phyloP scores from a whole-genome alignment of 37 sponge, comb jelly and placozoan species.

The Hormiphora californensis region DNA sequence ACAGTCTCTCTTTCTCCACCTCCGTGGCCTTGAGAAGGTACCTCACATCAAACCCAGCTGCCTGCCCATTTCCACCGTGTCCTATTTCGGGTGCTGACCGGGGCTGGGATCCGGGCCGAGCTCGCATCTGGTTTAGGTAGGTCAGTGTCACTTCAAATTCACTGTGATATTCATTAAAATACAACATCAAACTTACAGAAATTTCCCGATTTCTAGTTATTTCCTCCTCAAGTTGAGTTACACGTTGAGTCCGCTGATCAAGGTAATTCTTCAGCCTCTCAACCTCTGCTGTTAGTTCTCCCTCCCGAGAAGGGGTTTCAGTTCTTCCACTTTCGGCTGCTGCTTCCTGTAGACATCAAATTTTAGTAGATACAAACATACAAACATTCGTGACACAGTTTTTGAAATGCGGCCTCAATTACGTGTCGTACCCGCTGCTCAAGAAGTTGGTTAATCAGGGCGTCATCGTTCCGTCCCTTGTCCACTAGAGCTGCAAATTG shows the following conservation, averaged over 20 bases:
- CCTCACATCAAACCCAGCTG: not conserved
- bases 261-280: not conserved
- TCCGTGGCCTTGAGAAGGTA: slow-evolving; percentile 29
- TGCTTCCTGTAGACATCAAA: too few relatives aligned
- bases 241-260: not conserved
- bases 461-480: slow-evolving; percentile 31
- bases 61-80: not conserved
- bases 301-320: too few relatives aligned
- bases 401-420: too few relatives aligned
- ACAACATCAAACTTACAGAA: not conserved
- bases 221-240: slow-evolving; percentile 45
- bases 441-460: slow-evolving; percentile 11
- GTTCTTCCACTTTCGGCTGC: too few relatives aligned
- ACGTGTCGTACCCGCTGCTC: slow-evolving; percentile 8
- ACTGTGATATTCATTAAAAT: too few relatives aligned
- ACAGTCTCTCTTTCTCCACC: slow-evolving; percentile 42
- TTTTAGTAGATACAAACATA: too few relatives aligned
- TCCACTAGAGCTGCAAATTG: slow-evolving; percentile 29
- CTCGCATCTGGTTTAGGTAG: too few relatives aligned
- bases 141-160: not conserved
- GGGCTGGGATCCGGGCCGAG: too few relatives aligned
- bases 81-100: slow-evolving; percentile 9
- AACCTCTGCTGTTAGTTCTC: not conserved
- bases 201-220: slow-evolving; percentile 36
- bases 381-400: too few relatives aligned